These are phyloP conservation scores for Dyspetes luteomarginatus DNA, from an alignment of 2,888 invertebrate species.

Conservation along the genomic window DNA sequence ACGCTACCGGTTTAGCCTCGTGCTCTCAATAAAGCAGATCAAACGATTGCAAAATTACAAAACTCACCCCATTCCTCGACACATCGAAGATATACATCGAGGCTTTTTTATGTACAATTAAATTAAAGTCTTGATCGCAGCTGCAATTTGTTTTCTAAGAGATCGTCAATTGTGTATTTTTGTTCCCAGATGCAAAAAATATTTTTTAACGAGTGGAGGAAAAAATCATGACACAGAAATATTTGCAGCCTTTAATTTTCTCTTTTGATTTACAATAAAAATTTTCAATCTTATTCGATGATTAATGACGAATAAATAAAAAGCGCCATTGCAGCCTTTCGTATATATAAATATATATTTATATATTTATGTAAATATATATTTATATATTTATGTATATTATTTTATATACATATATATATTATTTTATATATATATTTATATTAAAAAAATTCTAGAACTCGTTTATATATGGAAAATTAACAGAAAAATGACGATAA, in stretches of 20 bases:
- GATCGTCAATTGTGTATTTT: slow-evolving; percentile 7
- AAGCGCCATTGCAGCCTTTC: too few species aligned
- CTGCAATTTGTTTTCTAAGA: slow-evolving; percentile 31
- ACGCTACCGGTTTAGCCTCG: background rate
- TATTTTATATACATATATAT: too few species aligned
- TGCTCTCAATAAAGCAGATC: slow-evolving; percentile 42
- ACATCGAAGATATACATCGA: slow-evolving; percentile 25
- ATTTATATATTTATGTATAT: too few species aligned
- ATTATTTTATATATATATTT: too few species aligned
- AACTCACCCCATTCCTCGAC: slow-evolving; percentile 20
- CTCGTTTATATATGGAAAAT: too few species aligned
- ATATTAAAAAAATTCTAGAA: too few species aligned
- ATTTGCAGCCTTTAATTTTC: too few species aligned
- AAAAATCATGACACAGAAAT: background rate
- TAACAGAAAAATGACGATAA: too few species aligned
- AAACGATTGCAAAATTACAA: slow-evolving; percentile 52
- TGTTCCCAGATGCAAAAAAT: background rate
- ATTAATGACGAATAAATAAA: too few species aligned
- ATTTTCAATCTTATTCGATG: background rate
- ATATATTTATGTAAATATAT: too few species aligned
- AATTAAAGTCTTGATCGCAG: slow-evolving; percentile 22
- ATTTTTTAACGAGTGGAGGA: background rate
- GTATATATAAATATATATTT: too few species aligned
- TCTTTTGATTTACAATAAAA: background rate
- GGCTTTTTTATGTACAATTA: slow-evolving; percentile 2